Percentiles rank a stretch among this genome's conserved stretches.
phyloP scores from a whole-genome alignment of 2,888 invertebrate species.

The Sarcophaga caerulescens region DNA sequence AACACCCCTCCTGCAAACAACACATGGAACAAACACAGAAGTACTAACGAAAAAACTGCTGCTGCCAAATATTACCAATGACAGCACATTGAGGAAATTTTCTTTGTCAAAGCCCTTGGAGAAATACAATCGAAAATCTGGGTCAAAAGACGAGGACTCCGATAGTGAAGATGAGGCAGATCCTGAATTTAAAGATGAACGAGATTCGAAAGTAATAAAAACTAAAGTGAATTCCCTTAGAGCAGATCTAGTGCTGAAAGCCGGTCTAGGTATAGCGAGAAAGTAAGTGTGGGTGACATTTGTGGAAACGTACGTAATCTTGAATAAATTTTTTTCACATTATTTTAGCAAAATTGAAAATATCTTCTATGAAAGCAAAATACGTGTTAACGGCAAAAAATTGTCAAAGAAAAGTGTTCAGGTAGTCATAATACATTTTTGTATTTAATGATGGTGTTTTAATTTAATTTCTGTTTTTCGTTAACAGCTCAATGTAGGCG shows the following conservation, averaged over 20 bases:
- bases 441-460: neutral
- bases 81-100: conserved; percentile 20
- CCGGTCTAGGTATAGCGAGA: conserved; percentile 86
- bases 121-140: conserved; percentile 75
- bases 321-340: conserved; percentile 16
- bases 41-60: neutral
- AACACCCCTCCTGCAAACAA: neutral
- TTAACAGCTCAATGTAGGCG: conserved; percentile 85
- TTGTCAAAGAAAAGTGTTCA: conserved; percentile 87
- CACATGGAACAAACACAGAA: neutral
- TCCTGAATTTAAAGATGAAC: conserved; percentile 82
- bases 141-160: conserved; percentile 69
- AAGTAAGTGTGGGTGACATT: conserved; percentile 82
- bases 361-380: conserved; percentile 90
- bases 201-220: conserved; percentile 86
- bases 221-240: conserved; percentile 86
- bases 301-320: neutral
- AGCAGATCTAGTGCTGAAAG: conserved; percentile 87
- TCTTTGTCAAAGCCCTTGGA: conserved; percentile 30
- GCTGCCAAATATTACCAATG: neutral
- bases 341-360: conserved; percentile 88
- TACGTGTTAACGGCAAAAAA: conserved; percentile 90
- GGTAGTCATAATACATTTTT: conserved; percentile 79
- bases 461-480: conserved; percentile 17
- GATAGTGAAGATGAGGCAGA: conserved; percentile 83